A percentile compares a stretch with the other conserved stretches of the same genome.
phyloP scores from a whole-genome alignment of 92 coral and sea anemone species.

The Heliopora coerulea region DNA sequence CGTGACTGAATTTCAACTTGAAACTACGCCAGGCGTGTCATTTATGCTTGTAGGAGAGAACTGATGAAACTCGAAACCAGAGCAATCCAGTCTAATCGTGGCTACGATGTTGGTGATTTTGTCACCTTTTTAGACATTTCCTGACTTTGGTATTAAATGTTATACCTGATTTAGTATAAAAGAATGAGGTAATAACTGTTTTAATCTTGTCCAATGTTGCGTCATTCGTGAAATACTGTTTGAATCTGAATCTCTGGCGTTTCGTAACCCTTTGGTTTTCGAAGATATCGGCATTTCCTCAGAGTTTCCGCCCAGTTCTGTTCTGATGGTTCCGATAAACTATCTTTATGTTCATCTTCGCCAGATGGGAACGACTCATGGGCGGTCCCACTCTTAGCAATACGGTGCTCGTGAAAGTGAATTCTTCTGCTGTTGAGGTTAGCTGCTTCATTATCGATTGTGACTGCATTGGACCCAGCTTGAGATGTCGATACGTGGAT shows the following conservation, averaged over 20 bases:
- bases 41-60: no score
- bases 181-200: no score
- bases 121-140: no score
- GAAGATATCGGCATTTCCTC: conserved; percentile 23
- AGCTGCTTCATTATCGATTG: background rate
- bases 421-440: background rate
- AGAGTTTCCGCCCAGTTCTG: conserved; percentile 34
- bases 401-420: conserved; percentile 1
- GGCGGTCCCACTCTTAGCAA: background rate
- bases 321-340: background rate
- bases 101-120: no score
- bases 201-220: no score
- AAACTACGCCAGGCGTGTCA: no score
- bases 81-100: no score
- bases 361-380: background rate
- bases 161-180: no score
- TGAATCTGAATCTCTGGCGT: conserved; percentile 24
- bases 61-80: no score
- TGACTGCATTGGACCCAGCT: background rate
- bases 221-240: conserved; percentile 11
- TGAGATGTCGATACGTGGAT: background rate
- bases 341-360: conserved; percentile 18
- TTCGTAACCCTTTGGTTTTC: conserved; percentile 35
- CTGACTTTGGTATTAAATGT: no score
- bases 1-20: no score